A percentile compares a stretch with the other conserved stretches of the same genome.
Evolutionary conservation across 2,888 invertebrate species (phyloP).

Genomic region (Pseudococcus longispinus): DNA sequence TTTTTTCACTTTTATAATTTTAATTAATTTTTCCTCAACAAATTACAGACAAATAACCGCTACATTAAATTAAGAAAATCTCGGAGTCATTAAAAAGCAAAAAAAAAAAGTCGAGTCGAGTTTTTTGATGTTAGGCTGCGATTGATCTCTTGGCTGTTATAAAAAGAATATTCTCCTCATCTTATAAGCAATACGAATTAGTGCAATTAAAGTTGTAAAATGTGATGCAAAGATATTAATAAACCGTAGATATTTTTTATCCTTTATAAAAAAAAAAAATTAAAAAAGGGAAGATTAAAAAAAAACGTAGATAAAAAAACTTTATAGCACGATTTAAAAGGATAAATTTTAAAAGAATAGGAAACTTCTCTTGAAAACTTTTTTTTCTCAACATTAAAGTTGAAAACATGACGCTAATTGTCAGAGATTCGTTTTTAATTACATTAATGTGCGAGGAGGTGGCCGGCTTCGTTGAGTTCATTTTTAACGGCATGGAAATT

Average conservation of each 20-base stretch:
- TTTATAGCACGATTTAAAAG: constrained; percentile 16
- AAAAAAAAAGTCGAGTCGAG: background rate
- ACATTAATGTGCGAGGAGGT: constrained; percentile 39
- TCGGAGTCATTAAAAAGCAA: constrained; percentile 18
- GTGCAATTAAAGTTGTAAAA: constrained; percentile 41
- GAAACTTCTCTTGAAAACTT: constrained; percentile 32
- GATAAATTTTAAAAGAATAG: constrained; percentile 42
- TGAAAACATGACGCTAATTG: constrained; percentile 41
- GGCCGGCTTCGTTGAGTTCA: background rate
- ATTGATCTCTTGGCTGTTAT: background rate
- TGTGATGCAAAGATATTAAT: constrained; percentile 41
- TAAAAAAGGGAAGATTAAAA: background rate
- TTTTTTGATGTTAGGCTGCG: constrained; percentile 12
- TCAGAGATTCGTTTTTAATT: constrained; percentile 44
- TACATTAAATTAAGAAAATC: constrained; percentile 18
- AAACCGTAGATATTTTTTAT: constrained; percentile 32
- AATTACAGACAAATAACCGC: constrained; percentile 24
- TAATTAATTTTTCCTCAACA: constrained; percentile 7
- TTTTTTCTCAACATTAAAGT: constrained; percentile 42
- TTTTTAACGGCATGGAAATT: constrained; percentile 24
- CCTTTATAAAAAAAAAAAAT: constrained; percentile 4
- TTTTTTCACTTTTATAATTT: constrained; percentile 10
- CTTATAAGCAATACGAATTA: constrained; percentile 35
- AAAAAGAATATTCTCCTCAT: background rate
- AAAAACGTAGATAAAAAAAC: constrained; percentile 19